These are phyloP conservation scores for Tyria jacobaeae DNA, from an alignment of 2,888 invertebrate genomes.

Conservation along the genomic window DNA sequence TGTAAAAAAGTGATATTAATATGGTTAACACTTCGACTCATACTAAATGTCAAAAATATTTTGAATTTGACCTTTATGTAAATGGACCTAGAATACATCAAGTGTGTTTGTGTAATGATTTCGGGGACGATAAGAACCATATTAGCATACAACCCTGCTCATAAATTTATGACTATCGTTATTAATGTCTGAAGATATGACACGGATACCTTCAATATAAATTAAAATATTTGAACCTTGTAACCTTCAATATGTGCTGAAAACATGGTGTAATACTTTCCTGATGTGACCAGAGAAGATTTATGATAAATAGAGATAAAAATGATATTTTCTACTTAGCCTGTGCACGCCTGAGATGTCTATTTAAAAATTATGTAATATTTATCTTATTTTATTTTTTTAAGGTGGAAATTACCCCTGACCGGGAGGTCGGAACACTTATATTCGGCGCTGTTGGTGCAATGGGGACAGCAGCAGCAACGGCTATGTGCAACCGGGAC, in stretches of 20 bases:
- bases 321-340: too few relatives aligned
- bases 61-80: background rate
- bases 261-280: background rate
- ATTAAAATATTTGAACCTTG: background rate
- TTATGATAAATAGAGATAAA: too few relatives aligned
- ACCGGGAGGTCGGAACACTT: constrained; percentile 80
- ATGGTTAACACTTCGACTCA: too few relatives aligned
- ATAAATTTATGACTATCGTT: background rate
- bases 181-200: background rate
- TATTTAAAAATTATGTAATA: background rate
- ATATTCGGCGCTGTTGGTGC: constrained; percentile 65
- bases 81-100: background rate
- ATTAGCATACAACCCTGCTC: background rate
- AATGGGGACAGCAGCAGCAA: constrained; percentile 75
- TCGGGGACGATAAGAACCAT: background rate
- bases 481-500: constrained; percentile 79
- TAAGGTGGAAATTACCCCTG: constrained; percentile 84
- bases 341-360: too few relatives aligned
- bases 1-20: background rate
- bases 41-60: background rate
- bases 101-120: background rate
- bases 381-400: constrained; percentile 4
- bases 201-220: background rate
- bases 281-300: too few relatives aligned
- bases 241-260: background rate